Conservation (phyloP, 2,888 invertebrate genomes). For the Vannuccia rotundouncinata region DNA sequence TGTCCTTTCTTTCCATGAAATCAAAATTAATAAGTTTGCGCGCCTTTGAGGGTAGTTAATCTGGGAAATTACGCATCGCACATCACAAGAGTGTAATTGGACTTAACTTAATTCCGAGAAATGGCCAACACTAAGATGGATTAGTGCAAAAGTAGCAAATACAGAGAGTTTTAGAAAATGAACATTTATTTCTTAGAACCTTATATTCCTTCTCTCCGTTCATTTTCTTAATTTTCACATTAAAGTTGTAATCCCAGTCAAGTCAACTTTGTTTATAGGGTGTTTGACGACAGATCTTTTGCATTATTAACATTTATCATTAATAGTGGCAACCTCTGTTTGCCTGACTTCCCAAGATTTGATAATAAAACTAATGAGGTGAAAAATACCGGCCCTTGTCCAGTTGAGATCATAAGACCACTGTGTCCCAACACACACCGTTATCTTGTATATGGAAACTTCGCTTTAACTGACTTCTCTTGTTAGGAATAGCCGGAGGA, state of each 20-base stretch:
- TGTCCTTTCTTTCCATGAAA: not conserved
- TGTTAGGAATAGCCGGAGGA: not conserved
- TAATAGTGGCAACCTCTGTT: not conserved
- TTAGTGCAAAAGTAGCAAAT: not conserved
- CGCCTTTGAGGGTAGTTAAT: conserved; percentile 20
- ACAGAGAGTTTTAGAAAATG: not conserved
- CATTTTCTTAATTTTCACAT: not conserved
- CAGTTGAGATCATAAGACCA: not conserved
- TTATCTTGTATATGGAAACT: not conserved
- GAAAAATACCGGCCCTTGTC: not conserved
- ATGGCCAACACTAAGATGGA: conserved; percentile 10
- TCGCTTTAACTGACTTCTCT: not conserved
- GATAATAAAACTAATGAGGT: conserved; percentile 10
- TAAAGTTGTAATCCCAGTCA: not conserved
- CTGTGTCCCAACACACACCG: not conserved
- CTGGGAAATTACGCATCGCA: not conserved
- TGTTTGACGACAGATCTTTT: not conserved
- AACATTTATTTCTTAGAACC: not conserved
- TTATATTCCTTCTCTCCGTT: not conserved
- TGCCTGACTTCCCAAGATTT: conserved; percentile 4
- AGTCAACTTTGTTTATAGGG: not conserved
- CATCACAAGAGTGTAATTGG: conserved; percentile 24
- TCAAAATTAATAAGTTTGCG: conserved; percentile 19
- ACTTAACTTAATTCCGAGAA: conserved; percentile 16
- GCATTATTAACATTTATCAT: not conserved